These are phyloP conservation scores for Zaprionus africanus DNA, from an alignment of 1,140 invertebrate species.

Conservation along the genomic window DNA sequence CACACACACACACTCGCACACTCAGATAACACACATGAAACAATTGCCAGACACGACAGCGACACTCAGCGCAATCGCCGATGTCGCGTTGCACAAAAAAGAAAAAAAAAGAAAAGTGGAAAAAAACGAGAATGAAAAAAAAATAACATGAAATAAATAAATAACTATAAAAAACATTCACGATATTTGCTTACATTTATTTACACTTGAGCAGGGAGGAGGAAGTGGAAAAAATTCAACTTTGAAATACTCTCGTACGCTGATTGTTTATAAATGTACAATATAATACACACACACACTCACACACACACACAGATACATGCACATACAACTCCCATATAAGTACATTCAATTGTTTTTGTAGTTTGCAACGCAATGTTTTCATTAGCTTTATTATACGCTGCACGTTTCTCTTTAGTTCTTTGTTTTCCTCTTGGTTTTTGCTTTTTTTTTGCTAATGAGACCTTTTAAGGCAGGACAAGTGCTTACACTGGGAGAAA, in stretches of 20 bases:
- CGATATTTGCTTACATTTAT: conserved; percentile 28
- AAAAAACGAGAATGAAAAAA: conserved; percentile 24
- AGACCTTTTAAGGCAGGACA: conserved; percentile 73
- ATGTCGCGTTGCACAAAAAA: conserved; percentile 39
- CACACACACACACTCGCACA: conserved; percentile 7
- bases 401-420: conserved; percentile 56
- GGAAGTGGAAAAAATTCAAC: conserved; percentile 12
- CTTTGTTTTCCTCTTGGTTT: conserved; percentile 33
- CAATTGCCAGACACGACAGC: conserved; percentile 46
- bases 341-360: conserved; percentile 45
- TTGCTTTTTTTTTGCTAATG: conserved; percentile 30
- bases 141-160: conserved; percentile 23
- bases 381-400: conserved; percentile 67
- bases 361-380: conserved; percentile 20
- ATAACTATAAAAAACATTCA: conserved; percentile 30
- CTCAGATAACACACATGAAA: conserved; percentile 33
- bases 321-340: background rate
- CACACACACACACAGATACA: background rate
- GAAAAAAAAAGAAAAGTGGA: conserved; percentile 16
- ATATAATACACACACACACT: background rate
- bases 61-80: conserved; percentile 49
- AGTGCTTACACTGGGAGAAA: conserved; percentile 55
- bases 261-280: conserved; percentile 65
- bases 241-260: conserved; percentile 41
- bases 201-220: background rate